phyloP scores from a whole-genome alignment of 2,888 invertebrate species.

The Cephus sareptanus region DNA sequence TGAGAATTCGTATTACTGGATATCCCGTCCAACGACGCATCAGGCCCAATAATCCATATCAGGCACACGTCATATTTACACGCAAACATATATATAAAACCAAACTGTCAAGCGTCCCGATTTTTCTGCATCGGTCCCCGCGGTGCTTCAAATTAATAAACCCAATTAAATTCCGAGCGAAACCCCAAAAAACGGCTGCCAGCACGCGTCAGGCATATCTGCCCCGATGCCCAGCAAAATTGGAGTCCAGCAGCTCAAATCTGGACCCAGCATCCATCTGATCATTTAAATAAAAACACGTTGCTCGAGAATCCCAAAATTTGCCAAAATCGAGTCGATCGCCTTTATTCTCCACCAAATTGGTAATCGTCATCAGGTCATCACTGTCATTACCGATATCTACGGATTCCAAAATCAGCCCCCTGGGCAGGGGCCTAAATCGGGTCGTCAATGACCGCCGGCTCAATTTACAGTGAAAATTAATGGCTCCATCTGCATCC shows the following conservation, averaged over 20 bases:
- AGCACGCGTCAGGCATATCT: background rate
- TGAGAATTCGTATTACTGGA: background rate
- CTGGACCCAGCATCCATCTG: too few species aligned
- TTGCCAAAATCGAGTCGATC: background rate
- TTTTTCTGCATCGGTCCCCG: background rate
- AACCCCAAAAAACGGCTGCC: background rate
- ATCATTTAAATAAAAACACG: too few species aligned
- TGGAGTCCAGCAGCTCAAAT: background rate
- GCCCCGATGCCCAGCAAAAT: background rate
- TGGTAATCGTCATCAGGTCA: background rate
- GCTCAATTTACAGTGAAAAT: background rate
- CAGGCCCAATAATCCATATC: background rate
- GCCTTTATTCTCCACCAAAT: background rate
- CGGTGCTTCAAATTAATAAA: background rate
- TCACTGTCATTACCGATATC: too few species aligned
- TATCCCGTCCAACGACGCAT: background rate
- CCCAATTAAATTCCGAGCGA: background rate
- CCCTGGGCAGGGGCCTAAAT: fast-evolving
- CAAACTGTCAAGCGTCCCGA: background rate
- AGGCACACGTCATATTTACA: background rate
- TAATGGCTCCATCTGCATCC: background rate
- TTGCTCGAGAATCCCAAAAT: background rate
- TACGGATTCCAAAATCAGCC: too few species aligned
- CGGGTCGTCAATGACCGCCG: background rate
- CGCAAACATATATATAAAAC: background rate